Base-by-base conservation (phyloP, 2,888 invertebrate genomes). In the Coleophora deauratella region DNA sequence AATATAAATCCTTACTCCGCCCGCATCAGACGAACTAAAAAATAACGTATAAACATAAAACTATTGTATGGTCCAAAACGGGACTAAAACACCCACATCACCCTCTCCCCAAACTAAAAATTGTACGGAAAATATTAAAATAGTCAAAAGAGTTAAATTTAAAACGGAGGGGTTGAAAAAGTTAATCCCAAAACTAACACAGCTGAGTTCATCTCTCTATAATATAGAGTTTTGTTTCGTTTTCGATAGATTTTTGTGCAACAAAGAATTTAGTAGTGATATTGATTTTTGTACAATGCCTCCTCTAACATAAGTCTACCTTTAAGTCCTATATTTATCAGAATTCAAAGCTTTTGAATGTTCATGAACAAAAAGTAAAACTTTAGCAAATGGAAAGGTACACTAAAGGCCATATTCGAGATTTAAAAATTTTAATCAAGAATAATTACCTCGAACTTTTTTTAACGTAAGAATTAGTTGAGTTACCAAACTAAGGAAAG, bases 61-160 rank as follows among this genome's bases (percentile, higher is more conserved):
- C 21, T 21, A 21, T 72, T 71, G 69, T 66, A 65, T 62, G 57
- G 72, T 69, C 72, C 73, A 69, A 76, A 71, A 66, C 68, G 60
- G 27, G 37, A 14, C 31, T 65, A 69, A 71, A 67, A 66, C 72
- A 54, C 66, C 62, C 61, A 63, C 65, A 70, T 61, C 55, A 52
- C 76, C 79, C 81, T 78, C 79, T 61, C 78, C 79, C 79, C 42
- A 72, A 70, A 59, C 66, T 66, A 71, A 74, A 78, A 74, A 75
- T 68, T 64, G 68, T 75, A 74, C 74, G 72, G 75, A 68, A 81
- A 82, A 80, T 84, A 84, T 84, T 85, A 81, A 84, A 85, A 84
- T 78, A 80, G 79, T 78, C 72, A 80, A 84, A 84, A 82, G 84
- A 82, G 84, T 84, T 85, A 80, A 84, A 84, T 76, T 79, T 84